Base-by-base conservation (phyloP, 2,797 vertebrate species). In the Mus caroli region DNA sequence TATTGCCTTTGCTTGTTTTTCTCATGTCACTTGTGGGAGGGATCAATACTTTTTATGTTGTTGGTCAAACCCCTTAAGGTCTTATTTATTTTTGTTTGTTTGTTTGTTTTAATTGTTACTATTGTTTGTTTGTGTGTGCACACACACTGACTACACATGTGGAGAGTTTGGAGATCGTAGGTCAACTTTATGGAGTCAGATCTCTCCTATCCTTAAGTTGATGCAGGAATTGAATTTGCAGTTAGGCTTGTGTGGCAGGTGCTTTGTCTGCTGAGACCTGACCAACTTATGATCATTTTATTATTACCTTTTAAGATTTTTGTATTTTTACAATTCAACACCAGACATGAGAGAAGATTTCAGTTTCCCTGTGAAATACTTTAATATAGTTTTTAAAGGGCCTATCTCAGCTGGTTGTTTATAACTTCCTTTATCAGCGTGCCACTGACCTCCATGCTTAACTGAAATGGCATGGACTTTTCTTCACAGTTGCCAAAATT, bases 361-460 rank as follows among this genome's bases (percentile, higher is more conserved):
- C 15, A 37, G 64, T 96, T 60, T 17, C 17, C 19, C n/a, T 83
- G 73, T 91, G 10, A 87, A 82, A n/a, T 88, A 73, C 20, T 62
- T 92, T 82, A 62, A 90, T 78, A 58, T 88, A 94, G 86, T 64
- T 95, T 95, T 94, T 4, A 83, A 91, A 73, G 10, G 5, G 3
- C n/a, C 31, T 94, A 0, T 85, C 89, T 95, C n/a, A 94, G 2
- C 1, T 95, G 84, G 37, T 93, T 94, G 52, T n/a, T 50, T 92
- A 5, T 26, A 40, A 40, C 24, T 60, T 37, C 20, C 20, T 15
- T 76, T 9, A 31, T 26, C 37, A 62, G 26, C 58, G 20, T 62
- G 58, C 43, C 4, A 9, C 40, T 84, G 58, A 64, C 40, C 26
- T 64, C 58, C 40, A 46, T 28, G 40, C 28, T 34, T 46, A 46